phyloP scores from a whole-genome alignment of 2,797 vertebrate genomes.

The Danio kyathit region DNA sequence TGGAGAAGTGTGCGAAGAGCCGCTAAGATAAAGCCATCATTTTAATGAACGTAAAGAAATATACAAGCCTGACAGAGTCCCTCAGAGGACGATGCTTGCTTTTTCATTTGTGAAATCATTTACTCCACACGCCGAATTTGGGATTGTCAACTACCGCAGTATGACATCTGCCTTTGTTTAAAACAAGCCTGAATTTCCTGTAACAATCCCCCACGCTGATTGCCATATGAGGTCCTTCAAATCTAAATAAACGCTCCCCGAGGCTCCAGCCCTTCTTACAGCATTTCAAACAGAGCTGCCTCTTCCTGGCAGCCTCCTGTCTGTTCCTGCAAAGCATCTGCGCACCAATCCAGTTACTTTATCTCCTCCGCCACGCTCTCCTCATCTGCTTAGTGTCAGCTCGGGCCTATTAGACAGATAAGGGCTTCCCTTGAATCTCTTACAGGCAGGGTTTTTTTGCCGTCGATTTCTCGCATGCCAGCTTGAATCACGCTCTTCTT shows the following conservation, averaged over 20 bases:
- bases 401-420: conserved; percentile 61
- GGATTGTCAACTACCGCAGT: conserved; percentile 26
- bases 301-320: conserved; percentile 55
- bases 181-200: conserved; percentile 59
- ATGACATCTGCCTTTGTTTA: conserved; percentile 52
- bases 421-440: conserved; percentile 57
- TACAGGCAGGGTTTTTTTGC: conserved; percentile 48
- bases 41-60: conserved; percentile 40
- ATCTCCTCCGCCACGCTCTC: conserved; percentile 47
- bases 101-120: conserved; percentile 52
- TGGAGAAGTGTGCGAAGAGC: conserved; percentile 5
- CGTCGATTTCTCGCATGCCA: conserved; percentile 61
- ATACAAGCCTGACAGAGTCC: background rate
- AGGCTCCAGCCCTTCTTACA: conserved; percentile 39
- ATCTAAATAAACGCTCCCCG: conserved; percentile 55
- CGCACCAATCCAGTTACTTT: conserved; percentile 59
- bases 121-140: conserved; percentile 34
- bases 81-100: conserved; percentile 17
- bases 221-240: conserved; percentile 55
- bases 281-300: conserved; percentile 38
- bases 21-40: conserved; percentile 18
- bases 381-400: conserved; percentile 65
- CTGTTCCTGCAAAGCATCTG: conserved; percentile 57
- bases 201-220: conserved; percentile 52
- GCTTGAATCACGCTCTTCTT: conserved; percentile 54